A percentile compares a stretch with the other conserved stretches of the same genome.
phyloP scores from a whole-genome alignment of 2,113 vertebrate genomes.

The Syngnathus floridae region DNA sequence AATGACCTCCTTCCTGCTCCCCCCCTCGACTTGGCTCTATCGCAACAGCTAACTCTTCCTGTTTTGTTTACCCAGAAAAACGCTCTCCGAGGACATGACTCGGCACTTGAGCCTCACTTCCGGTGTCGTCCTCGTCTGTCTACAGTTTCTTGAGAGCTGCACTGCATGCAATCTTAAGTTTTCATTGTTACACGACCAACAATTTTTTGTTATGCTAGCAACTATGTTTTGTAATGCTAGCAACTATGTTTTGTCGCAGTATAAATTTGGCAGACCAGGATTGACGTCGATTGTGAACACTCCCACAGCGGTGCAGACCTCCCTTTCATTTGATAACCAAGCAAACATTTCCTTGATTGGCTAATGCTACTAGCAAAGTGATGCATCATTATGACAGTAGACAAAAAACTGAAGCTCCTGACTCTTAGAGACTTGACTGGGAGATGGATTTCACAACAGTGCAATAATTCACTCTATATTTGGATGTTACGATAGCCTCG shows the following conservation, averaged over 20 bases:
- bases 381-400: too few species aligned
- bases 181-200: too few species aligned
- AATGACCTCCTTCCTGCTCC: slow-evolving; percentile 48
- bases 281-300: too few species aligned
- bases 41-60: slow-evolving; percentile 34
- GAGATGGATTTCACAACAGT: slow-evolving; percentile 32
- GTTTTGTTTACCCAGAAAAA: slow-evolving; percentile 51
- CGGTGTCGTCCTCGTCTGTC: slow-evolving; percentile 9
- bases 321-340: too few species aligned
- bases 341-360: too few species aligned
- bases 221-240: too few species aligned
- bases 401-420: too few species aligned
- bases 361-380: too few species aligned
- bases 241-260: too few species aligned
- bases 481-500: slow-evolving; percentile 37
- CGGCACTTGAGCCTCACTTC: slow-evolving; percentile 26
- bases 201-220: too few species aligned
- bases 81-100: slow-evolving; percentile 18
- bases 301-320: too few species aligned
- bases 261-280: too few species aligned
- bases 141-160: background rate
- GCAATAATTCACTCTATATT: slow-evolving; percentile 42
- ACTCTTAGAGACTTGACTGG: slow-evolving; percentile 10
- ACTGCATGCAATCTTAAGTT: background rate
- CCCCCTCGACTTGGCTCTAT: slow-evolving; percentile 23